These are phyloP conservation scores for Lophochroa leadbeateri DNA, from an alignment of 2,113 vertebrate species.

Conservation along the genomic window DNA sequence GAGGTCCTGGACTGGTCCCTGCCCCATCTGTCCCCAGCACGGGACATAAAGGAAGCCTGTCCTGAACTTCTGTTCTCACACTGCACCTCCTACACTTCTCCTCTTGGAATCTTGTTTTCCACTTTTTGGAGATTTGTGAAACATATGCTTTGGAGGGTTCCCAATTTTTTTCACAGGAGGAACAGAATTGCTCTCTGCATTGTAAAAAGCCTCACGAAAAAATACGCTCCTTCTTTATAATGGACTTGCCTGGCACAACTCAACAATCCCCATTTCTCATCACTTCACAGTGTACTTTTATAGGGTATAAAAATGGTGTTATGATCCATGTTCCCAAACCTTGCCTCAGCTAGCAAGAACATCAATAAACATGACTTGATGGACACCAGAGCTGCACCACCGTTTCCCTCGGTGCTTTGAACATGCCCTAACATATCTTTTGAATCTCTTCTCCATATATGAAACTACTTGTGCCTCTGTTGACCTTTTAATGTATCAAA, in stretches of 20 bases:
- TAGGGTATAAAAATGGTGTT: constrained; percentile 64
- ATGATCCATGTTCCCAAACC: constrained; percentile 60
- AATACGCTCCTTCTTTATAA: neutral
- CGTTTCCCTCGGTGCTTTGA: neutral
- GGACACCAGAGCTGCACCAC: constrained; percentile 32
- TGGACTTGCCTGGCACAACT: constrained; percentile 33
- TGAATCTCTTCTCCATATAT: neutral
- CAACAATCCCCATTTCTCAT: constrained; percentile 34
- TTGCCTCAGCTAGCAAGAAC: constrained; percentile 46
- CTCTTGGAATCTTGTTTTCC: constrained; percentile 50
- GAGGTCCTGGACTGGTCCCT: neutral
- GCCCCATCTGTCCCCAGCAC: neutral
- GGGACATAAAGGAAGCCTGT: neutral
- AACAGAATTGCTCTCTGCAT: neutral
- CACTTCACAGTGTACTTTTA: constrained; percentile 49
- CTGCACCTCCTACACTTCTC: constrained; percentile 4
- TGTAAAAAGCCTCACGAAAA: constrained; percentile 39
- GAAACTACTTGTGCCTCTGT: neutral
- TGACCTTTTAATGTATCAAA: neutral
- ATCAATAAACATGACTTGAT: constrained; percentile 57
- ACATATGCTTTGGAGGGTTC: constrained; percentile 58
- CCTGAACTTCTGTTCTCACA: constrained; percentile 19
- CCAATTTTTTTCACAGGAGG: constrained; percentile 33
- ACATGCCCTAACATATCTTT: neutral
- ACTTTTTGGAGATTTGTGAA: constrained; percentile 52